Percentiles rank a stretch among this genome's conserved stretches.
Conservation (phyloP, 2,797 vertebrate species). For the Silurus lanzhouensis region DNA sequence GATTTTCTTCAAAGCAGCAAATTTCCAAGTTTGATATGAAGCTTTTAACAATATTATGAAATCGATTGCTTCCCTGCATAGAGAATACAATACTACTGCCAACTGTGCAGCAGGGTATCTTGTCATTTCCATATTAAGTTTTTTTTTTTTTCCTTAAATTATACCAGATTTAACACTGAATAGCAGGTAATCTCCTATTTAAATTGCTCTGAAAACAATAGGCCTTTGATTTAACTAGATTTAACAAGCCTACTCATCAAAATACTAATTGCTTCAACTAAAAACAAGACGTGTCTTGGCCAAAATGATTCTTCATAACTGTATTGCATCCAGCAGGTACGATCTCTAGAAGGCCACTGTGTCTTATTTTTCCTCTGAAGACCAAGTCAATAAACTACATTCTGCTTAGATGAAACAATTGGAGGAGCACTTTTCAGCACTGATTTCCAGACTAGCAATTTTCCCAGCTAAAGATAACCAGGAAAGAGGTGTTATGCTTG, state of each 20-base stretch:
- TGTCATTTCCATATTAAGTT: conserved; percentile 29
- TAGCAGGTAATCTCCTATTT: conserved; percentile 46
- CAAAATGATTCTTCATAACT: conserved; percentile 8
- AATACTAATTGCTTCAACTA: conserved; percentile 49
- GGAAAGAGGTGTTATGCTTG: not conserved
- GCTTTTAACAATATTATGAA: conserved; percentile 46
- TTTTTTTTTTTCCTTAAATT: conserved; percentile 52
- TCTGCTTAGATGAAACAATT: not conserved
- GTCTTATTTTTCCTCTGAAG: not conserved
- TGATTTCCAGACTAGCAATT: not conserved
- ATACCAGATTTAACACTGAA: conserved; percentile 47
- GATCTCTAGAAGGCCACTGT: not conserved
- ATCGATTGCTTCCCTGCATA: conserved; percentile 50
- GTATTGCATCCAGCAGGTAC: conserved; percentile 12
- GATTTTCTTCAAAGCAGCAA: conserved; percentile 59
- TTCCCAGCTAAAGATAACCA: not conserved
- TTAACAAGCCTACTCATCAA: not conserved
- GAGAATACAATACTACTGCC: conserved; percentile 23
- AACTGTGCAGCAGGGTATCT: conserved; percentile 31
- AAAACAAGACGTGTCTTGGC: conserved; percentile 18
- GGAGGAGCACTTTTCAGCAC: not conserved
- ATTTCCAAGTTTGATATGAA: conserved; percentile 47
- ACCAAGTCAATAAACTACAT: conserved; percentile 4
- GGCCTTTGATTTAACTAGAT: conserved; percentile 24
- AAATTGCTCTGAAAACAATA: conserved; percentile 19